Evolutionary conservation across 2,113 vertebrate species (phyloP).

Genomic region (Sapayoa aenigma): DNA sequence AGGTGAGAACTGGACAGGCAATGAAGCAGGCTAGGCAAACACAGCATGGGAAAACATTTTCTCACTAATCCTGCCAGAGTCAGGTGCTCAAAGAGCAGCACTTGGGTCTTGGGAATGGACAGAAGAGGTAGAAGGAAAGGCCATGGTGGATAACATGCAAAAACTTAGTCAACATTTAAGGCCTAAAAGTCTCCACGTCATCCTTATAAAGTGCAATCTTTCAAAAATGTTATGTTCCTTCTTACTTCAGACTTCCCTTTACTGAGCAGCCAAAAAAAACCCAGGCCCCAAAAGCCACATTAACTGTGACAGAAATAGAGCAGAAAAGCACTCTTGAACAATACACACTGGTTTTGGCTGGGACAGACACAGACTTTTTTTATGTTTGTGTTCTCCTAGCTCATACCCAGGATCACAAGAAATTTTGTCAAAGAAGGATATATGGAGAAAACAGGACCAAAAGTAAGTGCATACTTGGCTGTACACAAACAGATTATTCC

Average conservation of each 20-base stretch:
- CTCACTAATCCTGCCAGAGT: background rate
- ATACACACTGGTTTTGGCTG: background rate
- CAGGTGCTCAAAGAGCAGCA: background rate
- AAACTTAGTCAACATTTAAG: background rate
- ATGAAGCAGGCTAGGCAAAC: background rate
- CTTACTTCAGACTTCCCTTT: constrained; percentile 35
- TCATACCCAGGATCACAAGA: constrained; percentile 84
- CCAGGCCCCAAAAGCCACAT: background rate
- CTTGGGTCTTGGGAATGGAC: background rate
- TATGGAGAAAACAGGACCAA: constrained; percentile 96
- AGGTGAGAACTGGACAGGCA: constrained; percentile 75
- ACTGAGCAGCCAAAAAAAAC: background rate
- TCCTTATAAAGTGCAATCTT: background rate
- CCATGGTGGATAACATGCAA: background rate
- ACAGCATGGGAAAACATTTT: background rate
- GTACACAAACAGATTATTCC: background rate
- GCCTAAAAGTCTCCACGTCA: background rate
- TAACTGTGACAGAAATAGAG: constrained; percentile 17
- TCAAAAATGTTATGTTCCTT: background rate
- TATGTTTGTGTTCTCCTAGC: constrained; percentile 67
- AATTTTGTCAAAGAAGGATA: constrained; percentile 86
- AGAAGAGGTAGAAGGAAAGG: background rate
- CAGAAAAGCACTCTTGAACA: background rate
- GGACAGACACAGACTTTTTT: background rate
- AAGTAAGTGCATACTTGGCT: constrained; percentile 71